phyloP scores from a whole-genome alignment of 2,888 invertebrate species.

The Synanthedon vespiformis region DNA sequence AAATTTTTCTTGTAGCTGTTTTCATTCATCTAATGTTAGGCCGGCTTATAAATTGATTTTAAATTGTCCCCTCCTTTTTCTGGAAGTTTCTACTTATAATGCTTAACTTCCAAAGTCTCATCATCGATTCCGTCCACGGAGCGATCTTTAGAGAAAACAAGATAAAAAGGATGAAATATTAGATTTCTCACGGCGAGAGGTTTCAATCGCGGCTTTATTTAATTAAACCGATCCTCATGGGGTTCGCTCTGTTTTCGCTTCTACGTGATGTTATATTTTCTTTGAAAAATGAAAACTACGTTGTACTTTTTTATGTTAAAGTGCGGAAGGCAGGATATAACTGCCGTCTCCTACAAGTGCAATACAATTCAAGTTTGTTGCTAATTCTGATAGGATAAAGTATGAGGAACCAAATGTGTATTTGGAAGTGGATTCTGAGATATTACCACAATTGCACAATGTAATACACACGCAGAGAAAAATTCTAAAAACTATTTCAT shows the following conservation, averaged over 20 bases:
- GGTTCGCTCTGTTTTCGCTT: slow-evolving; percentile 12
- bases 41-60: neutral
- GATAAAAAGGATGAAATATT: slow-evolving; percentile 38
- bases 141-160: slow-evolving; percentile 8
- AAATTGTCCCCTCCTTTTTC: neutral
- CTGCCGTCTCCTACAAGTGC: no score
- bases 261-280: neutral
- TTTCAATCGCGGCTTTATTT: slow-evolving; percentile 55
- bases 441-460: no score
- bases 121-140: slow-evolving; percentile 23
- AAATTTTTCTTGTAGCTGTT: no score
- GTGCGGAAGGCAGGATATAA: no score
- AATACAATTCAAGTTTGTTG: no score
- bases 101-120: slow-evolving; percentile 5
- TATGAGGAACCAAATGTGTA: no score
- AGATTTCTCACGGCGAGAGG: slow-evolving; percentile 41
- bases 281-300: neutral
- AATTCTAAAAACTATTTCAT: no score
- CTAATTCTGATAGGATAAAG: no score
- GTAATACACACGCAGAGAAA: no score
- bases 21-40: no score
- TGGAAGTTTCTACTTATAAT: neutral
- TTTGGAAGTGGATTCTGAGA: no score
- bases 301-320: no score
- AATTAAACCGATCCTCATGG: slow-evolving; percentile 50